Evolutionary conservation across 2,888 invertebrate genomes (phyloP), one percentile per base, ranked within the genome.

Genomic region (Noctua janthina): DNA sequence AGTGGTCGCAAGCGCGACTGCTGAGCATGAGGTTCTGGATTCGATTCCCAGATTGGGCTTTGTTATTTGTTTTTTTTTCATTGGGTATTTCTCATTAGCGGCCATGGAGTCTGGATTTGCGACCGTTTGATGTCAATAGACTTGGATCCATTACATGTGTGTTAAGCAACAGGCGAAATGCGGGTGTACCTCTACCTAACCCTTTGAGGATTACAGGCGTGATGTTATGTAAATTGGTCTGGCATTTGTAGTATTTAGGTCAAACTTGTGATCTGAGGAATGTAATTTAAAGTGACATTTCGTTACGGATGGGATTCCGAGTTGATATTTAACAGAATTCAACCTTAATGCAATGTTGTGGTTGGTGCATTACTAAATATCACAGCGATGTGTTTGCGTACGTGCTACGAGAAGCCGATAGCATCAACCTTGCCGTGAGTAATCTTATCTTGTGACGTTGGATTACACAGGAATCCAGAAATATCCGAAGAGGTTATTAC

Each of bases 201-300:
- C 15, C 62, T 6, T 62, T 13, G n/a, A 1, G 0, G n/a, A 13
- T 13, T n/a, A 11, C 56, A 59, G n/a, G 13, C 59, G 59, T 59
- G n/a, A 13, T 62, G 29, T 15, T 5, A n/a, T 29, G 66, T 17
- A 54, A 71, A 54, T 68, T 46, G 51, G 71, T 87, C 67, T 74
- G 70, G 49, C 8, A 73, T 78, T 78, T 29, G 7, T 0, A 74
- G 56, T 70, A 85, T 85, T 77, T 73, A 13, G 87, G 87, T 78
- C 87, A 78, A 35, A 67, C 13, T 59, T 86, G 43, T 75, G 43
- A 23, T n/a, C 23, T 54, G 15, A n/a, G 29, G 66, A 62, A 76
- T 76, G 73, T 29, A 29, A 67, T 79, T 20, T 17, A 46, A 68
- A 23, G 66, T 81, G 81, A 82, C 73, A 73, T 62, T 43, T 79